A percentile compares a stretch with the other conserved stretches of the same genome.
Evolutionary conservation across 2,797 vertebrate genomes (phyloP).

Genomic region (Pseudochirops corinnae): DNA sequence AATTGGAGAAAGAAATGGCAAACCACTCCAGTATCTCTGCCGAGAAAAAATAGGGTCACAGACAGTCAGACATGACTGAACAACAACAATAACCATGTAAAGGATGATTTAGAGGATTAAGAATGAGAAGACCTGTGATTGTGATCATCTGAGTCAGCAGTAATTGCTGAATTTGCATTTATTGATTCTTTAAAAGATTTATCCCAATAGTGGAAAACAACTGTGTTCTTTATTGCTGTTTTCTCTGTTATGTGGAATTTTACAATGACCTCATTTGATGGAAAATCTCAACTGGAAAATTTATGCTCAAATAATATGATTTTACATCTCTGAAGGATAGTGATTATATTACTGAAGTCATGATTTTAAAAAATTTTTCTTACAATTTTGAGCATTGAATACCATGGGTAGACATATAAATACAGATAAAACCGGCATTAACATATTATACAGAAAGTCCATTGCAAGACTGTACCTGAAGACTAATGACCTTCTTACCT

Average conservation of each 20-base stretch:
- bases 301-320: not conserved
- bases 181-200: slow-evolving; percentile 33
- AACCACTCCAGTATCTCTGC: not conserved
- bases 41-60: not conserved
- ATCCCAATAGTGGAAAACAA: slow-evolving; percentile 12
- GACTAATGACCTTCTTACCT: slow-evolving; percentile 71
- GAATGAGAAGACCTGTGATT: not conserved
- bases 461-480: slow-evolving; percentile 65
- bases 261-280: not conserved
- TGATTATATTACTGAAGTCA: not conserved
- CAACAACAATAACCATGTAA: not conserved
- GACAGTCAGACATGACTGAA: not conserved
- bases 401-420: slow-evolving; percentile 68
- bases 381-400: slow-evolving; percentile 57
- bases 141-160: not conserved
- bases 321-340: not conserved
- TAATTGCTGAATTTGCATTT: not conserved
- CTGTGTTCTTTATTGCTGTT: not conserved
- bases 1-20: not conserved
- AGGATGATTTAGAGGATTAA: not conserved
- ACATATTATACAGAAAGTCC: slow-evolving; percentile 72
- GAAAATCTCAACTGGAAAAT: not conserved
- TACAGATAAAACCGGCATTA: slow-evolving; percentile 60
- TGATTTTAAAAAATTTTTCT: not conserved
- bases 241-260: not conserved